These are phyloP conservation scores for Hydrolagus affinis DNA, from an alignment of 2,113 vertebrate genomes.

Conservation along the genomic window DNA sequence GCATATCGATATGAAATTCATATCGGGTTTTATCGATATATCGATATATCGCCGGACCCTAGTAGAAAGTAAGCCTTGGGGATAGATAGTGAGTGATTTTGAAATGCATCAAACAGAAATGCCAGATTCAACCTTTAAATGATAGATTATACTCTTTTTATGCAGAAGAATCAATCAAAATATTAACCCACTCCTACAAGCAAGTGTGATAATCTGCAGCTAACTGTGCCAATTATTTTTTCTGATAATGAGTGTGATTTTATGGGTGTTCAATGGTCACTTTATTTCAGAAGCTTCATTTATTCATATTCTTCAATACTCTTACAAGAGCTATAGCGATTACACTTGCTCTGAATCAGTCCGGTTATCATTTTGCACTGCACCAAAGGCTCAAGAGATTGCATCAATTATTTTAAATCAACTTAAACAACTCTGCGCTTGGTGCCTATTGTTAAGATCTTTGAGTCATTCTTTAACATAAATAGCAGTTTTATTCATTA, in stretches of 20 bases:
- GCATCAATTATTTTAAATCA: too few species aligned
- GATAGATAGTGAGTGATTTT: background rate
- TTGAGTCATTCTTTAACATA: too few species aligned
- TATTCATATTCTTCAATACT: background rate
- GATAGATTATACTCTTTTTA: background rate
- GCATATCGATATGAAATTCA: too few species aligned
- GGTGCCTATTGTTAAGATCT: too few species aligned
- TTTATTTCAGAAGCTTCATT: background rate
- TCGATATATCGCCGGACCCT: too few species aligned
- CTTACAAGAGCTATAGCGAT: too few species aligned
- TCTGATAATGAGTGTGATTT: background rate
- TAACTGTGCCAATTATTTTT: background rate
- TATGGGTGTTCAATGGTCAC: background rate
- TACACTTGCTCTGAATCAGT: too few species aligned
- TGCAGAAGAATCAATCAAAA: background rate
- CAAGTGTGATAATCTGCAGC: background rate
- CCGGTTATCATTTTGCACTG: too few species aligned
- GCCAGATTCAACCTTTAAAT: slow-evolving; percentile 1
- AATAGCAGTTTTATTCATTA: too few species aligned
- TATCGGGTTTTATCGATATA: too few species aligned
- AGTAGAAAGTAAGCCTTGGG: background rate
- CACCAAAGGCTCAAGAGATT: too few species aligned
- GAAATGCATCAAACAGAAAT: background rate
- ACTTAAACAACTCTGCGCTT: too few species aligned
- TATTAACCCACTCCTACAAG: background rate